Conservation (phyloP, 2,888 invertebrate species). For the Mycogona germanica region DNA sequence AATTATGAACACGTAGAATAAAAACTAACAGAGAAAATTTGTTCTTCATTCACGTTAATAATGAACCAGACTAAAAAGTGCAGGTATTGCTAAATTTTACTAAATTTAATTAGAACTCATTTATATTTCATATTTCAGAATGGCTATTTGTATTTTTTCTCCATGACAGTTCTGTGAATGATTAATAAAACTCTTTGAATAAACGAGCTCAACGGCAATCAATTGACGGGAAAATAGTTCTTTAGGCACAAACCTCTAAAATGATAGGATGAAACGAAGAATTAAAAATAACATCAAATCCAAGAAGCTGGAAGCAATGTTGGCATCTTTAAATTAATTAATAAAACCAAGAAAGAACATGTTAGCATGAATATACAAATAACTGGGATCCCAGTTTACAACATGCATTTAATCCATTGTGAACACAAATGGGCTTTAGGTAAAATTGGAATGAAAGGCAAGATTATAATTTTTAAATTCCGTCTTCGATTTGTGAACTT, state of each 20-base stretch:
- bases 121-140: too few relatives aligned
- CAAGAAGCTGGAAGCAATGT: conserved; percentile 33
- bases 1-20: background rate
- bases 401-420: background rate
- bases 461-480: too few relatives aligned
- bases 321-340: conserved; percentile 26
- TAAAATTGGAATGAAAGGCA: conserved; percentile 1
- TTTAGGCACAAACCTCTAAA: conserved; percentile 26
- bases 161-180: background rate
- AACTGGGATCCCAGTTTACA: background rate
- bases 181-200: background rate
- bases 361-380: background rate
- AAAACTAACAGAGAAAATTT: background rate
- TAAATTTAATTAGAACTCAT: too few relatives aligned
- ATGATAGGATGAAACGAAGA: conserved; percentile 31
- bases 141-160: background rate
- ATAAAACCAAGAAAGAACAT: conserved; percentile 6
- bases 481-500: too few relatives aligned
- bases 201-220: background rate
- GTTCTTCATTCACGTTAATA: background rate
- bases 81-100: too few relatives aligned
- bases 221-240: background rate
- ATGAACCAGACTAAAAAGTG: too few relatives aligned
- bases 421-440: background rate
- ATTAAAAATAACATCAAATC: conserved; percentile 32